Percentiles rank a stretch among this genome's conserved stretches.
Evolutionary conservation across 2,888 invertebrate genomes (phyloP).

Genomic region (Himalopsyche kuldschensis): DNA sequence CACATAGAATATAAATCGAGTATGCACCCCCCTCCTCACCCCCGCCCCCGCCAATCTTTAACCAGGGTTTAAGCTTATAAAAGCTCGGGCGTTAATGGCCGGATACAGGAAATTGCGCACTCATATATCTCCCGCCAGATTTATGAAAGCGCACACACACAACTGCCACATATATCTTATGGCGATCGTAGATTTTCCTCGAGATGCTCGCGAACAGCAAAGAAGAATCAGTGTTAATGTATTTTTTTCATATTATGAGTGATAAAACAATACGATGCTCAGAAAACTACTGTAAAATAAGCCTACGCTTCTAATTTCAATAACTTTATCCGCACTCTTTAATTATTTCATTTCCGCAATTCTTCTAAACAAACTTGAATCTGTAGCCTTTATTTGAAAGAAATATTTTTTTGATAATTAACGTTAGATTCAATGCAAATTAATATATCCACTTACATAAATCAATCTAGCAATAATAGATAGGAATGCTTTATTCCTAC

Average conservation of each 20-base stretch:
- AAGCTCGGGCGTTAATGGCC: slow-evolving; percentile 74
- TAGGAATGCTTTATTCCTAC: too few relatives aligned
- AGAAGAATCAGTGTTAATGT: neutral
- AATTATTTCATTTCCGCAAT: too few relatives aligned
- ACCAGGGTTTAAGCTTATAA: slow-evolving; percentile 61
- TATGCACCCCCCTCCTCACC: slow-evolving; percentile 13
- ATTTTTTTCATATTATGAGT: neutral
- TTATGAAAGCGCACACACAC: slow-evolving; percentile 80
- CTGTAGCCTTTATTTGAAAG: too few relatives aligned
- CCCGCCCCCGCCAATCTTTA: slow-evolving; percentile 38
- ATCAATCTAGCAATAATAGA: too few relatives aligned
- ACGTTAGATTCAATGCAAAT: too few relatives aligned
- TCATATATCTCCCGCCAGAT: slow-evolving; percentile 88
- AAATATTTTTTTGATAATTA: too few relatives aligned
- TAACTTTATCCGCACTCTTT: too few relatives aligned
- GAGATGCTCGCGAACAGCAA: slow-evolving; percentile 6
- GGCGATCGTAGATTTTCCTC: slow-evolving; percentile 16
- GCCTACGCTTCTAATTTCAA: too few relatives aligned
- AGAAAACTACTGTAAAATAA: too few relatives aligned
- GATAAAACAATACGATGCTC: neutral
- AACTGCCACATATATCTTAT: slow-evolving; percentile 19
- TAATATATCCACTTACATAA: too few relatives aligned
- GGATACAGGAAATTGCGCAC: slow-evolving; percentile 89
- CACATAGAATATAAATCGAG: slow-evolving; percentile 40
- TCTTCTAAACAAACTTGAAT: too few relatives aligned